Base-by-base conservation (phyloP, 2,888 invertebrate genomes). In the Hydrotaea diabolus region DNA sequence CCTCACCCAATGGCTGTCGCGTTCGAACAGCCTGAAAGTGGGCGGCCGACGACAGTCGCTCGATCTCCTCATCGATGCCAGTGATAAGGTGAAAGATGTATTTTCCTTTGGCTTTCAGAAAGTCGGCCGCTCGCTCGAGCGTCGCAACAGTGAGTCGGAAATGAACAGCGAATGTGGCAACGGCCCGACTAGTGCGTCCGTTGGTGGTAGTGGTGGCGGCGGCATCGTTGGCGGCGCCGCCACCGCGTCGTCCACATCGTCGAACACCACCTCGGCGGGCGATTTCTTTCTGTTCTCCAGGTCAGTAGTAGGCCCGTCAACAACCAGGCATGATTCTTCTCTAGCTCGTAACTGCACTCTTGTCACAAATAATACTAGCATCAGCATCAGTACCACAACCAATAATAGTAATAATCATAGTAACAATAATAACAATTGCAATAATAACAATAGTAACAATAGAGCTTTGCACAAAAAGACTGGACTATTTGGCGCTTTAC, bases 21-120 rank as follows among this genome's bases (percentile, higher is more conserved):
- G 92, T 39, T 92, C 92, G 66, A 92, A 91, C 76, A 92, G 92
- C 87, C 90, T 92, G 83, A 92, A 91, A 86, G 86, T 86, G 39
- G 89, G 89, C 19, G 88, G 91, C 80, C 93, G 96, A 72, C 93
- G 96, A 26, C 96, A 96, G 91, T 96, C 96, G 86, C 92, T 97
- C 43, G 96, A 97, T 88, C 95, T 96, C 82, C 90, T 96, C 26
- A 94, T 96, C 89, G 96, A 96, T 86, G 96, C 96, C 0, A 95
- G 96, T 49, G 96, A 96, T 91, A 95, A 95, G 89, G 95, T 97
- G 84, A 96, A 96, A 91, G 97, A 96, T 92, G 95, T 96, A 89
- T 95, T 96, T 87, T 94, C 93, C 77, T 96, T 96, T 90, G 96
- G 96, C 89, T 95, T 95, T 91, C 95, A 95, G 93, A 95, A 93